Percentiles rank a stretch among this genome's conserved stretches.
Conservation (phyloP, 2,797 vertebrate genomes). For the Coregonus suidteri region DNA sequence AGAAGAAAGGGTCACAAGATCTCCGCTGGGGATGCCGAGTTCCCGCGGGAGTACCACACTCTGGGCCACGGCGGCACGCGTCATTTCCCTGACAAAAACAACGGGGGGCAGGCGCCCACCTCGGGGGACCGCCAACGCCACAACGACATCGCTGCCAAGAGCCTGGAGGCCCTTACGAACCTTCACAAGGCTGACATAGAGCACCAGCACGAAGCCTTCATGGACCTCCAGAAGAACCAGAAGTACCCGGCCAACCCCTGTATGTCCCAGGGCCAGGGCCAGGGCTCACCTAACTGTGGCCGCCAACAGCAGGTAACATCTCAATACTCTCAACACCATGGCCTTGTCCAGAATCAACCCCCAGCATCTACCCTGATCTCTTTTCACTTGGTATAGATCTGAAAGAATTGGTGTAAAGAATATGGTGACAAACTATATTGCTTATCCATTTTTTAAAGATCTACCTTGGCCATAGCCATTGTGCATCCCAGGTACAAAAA, state of each 20-base stretch:
- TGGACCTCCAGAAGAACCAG: constrained; percentile 91
- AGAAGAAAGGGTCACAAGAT: constrained; percentile 92
- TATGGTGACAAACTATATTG: too few relatives aligned
- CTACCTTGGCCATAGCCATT: too few relatives aligned
- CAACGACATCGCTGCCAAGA: constrained; percentile 87
- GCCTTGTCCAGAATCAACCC: too few relatives aligned
- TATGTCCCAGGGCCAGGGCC: constrained; percentile 61
- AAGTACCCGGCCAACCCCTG: constrained; percentile 77
- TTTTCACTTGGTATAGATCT: too few relatives aligned
- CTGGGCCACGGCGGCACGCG: constrained; percentile 72
- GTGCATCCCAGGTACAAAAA: too few relatives aligned
- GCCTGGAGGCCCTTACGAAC: constrained; percentile 89
- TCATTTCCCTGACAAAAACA: constrained; percentile 62
- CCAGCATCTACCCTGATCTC: too few relatives aligned
- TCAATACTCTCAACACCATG: background rate
- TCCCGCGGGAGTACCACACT: constrained; percentile 92
- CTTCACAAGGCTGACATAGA: constrained; percentile 91
- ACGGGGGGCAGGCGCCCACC: constrained; percentile 80
- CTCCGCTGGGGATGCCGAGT: constrained; percentile 93
- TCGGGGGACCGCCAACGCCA: constrained; percentile 79
- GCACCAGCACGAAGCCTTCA: constrained; percentile 87
- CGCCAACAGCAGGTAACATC: constrained; percentile 52
- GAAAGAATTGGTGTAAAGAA: too few relatives aligned
- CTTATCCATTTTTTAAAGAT: too few relatives aligned
- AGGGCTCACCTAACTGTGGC: constrained; percentile 44